phyloP scores from a whole-genome alignment of 2,113 vertebrate genomes.

The Pampusana beccarii region DNA sequence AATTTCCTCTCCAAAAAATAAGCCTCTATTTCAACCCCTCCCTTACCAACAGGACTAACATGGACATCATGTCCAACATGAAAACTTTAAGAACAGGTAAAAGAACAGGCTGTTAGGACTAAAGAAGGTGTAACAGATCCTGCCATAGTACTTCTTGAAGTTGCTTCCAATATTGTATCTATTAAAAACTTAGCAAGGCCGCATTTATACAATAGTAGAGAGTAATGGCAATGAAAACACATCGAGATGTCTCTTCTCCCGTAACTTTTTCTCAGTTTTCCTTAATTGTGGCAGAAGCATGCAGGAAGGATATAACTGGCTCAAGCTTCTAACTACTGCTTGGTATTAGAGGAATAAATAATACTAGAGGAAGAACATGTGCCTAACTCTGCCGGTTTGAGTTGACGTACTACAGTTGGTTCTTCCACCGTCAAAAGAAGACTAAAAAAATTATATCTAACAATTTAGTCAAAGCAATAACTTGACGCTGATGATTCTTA shows the following conservation, averaged over 20 bases:
- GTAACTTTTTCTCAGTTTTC: background rate
- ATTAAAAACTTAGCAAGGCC: background rate
- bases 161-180: background rate
- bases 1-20: background rate
- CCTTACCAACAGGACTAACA: background rate
- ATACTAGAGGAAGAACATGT: accelerated
- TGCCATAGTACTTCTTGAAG: background rate
- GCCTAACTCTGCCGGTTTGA: background rate
- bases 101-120: background rate
- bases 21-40: background rate
- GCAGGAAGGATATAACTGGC: background rate
- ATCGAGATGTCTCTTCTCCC: accelerated
- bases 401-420: background rate
- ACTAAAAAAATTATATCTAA: background rate
- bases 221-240: background rate
- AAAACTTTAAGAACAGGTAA: background rate
- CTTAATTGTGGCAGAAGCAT: background rate
- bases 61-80: background rate
- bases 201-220: background rate
- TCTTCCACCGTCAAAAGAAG: background rate
- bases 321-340: background rate
- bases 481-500: background rate
- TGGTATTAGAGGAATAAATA: background rate
- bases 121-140: accelerated
- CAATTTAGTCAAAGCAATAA: background rate